A percentile compares a stretch with the other conserved stretches of the same genome.
Conservation (phyloP, 1,140 invertebrate genomes). For the Zaprionus gabonicus region DNA sequence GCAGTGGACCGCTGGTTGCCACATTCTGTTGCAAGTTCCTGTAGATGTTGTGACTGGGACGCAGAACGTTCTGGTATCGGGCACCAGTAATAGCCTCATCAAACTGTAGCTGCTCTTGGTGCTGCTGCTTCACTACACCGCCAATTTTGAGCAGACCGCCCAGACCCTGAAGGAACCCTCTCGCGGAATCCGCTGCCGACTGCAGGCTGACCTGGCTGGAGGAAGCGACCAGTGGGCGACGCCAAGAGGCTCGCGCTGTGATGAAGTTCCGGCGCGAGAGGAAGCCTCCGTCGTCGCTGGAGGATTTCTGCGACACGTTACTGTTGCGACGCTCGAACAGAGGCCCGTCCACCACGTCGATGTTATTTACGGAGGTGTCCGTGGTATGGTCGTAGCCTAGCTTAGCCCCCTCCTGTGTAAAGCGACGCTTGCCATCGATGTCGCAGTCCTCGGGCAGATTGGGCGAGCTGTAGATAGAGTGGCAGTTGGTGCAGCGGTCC, state of each 20-base stretch:
- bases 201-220: conserved; percentile 89
- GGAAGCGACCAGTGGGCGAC: conserved; percentile 87
- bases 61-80: conserved; percentile 73
- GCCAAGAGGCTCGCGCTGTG: conserved; percentile 87
- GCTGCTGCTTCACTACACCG: conserved; percentile 42
- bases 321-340: conserved; percentile 87
- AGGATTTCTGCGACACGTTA: conserved; percentile 87
- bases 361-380: conserved; percentile 39
- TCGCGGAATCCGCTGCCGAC: conserved; percentile 74
- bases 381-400: conserved; percentile 49
- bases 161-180: conserved; percentile 75
- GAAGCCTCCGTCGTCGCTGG: conserved; percentile 94
- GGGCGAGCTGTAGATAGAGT: conserved; percentile 82
- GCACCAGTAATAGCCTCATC: conserved; percentile 60
- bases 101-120: conserved; percentile 28
- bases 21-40: conserved; percentile 48
- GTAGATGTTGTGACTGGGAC: conserved; percentile 66
- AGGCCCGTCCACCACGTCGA: conserved; percentile 68
- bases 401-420: conserved; percentile 37
- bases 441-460: conserved; percentile 65
- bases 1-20: conserved; percentile 64
- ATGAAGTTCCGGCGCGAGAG: conserved; percentile 85
- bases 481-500: conserved; percentile 87
- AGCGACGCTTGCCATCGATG: conserved; percentile 26
- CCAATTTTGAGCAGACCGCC: conserved; percentile 72